Percentiles rank a stretch among this genome's conserved stretches.
Conservation (phyloP, 2,888 invertebrate genomes). For the Noctua fimbriata region DNA sequence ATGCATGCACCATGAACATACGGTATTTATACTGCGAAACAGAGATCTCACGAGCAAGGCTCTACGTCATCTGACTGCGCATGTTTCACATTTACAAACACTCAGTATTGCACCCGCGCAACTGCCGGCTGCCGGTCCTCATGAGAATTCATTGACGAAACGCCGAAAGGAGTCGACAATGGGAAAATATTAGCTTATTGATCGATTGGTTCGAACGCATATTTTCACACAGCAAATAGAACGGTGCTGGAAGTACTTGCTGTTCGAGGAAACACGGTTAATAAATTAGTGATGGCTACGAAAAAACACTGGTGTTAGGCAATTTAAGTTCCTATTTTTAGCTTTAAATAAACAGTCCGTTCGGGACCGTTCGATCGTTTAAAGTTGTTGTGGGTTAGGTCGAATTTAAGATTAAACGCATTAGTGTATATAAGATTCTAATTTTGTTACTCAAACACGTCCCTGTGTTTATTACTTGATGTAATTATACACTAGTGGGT, state of each 20-base stretch:
- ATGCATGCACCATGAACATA: slow-evolving; percentile 49
- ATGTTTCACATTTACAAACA: slow-evolving; percentile 72
- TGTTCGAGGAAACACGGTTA: slow-evolving; percentile 50
- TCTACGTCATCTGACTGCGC: slow-evolving; percentile 60
- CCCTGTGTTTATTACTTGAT: slow-evolving; percentile 25
- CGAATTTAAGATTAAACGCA: slow-evolving; percentile 45
- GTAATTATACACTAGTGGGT: slow-evolving; percentile 58
- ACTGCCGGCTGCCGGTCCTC: slow-evolving; percentile 39
- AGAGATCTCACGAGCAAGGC: slow-evolving; percentile 60
- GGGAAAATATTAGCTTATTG: slow-evolving; percentile 72
- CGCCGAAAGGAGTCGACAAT: slow-evolving; percentile 70
- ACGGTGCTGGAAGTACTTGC: slow-evolving; percentile 33
- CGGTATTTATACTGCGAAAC: slow-evolving; percentile 57
- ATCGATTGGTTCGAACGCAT: slow-evolving; percentile 64
- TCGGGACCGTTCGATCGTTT: slow-evolving; percentile 41
- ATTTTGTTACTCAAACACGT: slow-evolving; percentile 46
- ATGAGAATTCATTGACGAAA: slow-evolving; percentile 73
- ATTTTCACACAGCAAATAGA: slow-evolving; percentile 68
- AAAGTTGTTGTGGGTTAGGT: slow-evolving; percentile 41
- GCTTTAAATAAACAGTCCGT: slow-evolving; percentile 43
- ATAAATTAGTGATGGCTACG: slow-evolving; percentile 46
- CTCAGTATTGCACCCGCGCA: slow-evolving; percentile 60
- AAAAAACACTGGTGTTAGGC: slow-evolving; percentile 55
- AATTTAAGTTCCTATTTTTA: slow-evolving; percentile 60
- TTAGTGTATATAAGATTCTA: slow-evolving; percentile 48